Conservation (phyloP, 2,113 vertebrate species). For the Martes martes region DNA sequence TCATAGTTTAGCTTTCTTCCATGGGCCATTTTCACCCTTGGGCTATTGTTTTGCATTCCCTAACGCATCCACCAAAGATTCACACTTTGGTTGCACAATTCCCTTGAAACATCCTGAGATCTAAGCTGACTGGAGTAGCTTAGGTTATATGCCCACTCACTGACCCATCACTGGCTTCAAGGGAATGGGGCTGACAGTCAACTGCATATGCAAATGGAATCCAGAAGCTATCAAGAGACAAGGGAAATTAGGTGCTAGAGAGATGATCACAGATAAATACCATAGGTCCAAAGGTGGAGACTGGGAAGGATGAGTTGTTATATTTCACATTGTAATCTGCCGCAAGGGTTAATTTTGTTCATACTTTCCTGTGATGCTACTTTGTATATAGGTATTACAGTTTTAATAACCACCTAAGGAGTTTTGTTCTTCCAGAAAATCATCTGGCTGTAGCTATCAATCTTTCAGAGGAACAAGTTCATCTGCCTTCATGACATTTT, state of each 20-base stretch:
- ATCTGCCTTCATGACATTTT: neutral
- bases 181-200: neutral
- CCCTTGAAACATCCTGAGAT: neutral
- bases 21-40: neutral
- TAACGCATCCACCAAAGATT: neutral
- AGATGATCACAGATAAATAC: neutral
- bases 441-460: neutral
- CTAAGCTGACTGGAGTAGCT: neutral
- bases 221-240: neutral
- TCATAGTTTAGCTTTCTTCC: neutral
- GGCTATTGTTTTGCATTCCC: neutral
- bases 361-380: neutral
- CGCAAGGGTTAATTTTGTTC: neutral
- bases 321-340: neutral
- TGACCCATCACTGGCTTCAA: neutral
- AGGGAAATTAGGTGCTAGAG: neutral
- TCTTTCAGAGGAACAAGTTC: neutral
- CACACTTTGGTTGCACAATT: neutral
- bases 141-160: neutral
- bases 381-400: neutral
- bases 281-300: neutral
- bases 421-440: neutral
- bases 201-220: neutral
- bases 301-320: neutral
- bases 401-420: neutral